These are phyloP conservation scores for Protophormia terraenovae DNA, from an alignment of 2,888 invertebrate genomes.

Conservation along the genomic window DNA sequence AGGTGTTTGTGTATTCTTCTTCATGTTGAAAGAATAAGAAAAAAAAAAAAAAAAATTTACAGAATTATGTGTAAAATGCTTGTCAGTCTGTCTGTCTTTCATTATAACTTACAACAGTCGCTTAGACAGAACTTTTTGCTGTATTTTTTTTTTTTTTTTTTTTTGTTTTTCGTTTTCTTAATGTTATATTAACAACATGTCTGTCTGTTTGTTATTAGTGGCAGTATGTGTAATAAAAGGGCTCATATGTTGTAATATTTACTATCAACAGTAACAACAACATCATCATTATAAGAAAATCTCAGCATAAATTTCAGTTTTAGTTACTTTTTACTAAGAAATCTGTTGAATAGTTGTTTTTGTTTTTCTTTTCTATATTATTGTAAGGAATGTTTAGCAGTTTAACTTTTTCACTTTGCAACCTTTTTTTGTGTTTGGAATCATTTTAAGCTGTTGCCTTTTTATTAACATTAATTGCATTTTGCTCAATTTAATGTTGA, in stretches of 20 bases:
- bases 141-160: not conserved
- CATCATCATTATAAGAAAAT: constrained; percentile 1
- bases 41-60: not conserved
- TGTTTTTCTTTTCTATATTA: not conserved
- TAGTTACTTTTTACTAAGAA: not conserved
- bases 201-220: not conserved
- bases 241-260: not conserved
- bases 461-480: constrained; percentile 74
- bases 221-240: not conserved
- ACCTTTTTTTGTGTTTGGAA: not conserved
- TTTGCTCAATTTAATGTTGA: constrained; percentile 78
- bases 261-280: not conserved
- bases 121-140: not conserved
- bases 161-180: not conserved
- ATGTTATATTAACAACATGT: constrained; percentile 25
- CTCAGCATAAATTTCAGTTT: constrained; percentile 17
- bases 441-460: not conserved
- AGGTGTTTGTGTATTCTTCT: not conserved
- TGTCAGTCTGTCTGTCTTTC: not conserved
- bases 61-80: constrained; percentile 22
- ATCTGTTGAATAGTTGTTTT: not conserved
- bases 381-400: not conserved
- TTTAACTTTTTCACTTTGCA: not conserved
- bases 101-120: not conserved
- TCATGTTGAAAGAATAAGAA: not conserved